phyloP scores from a whole-genome alignment of 37 sponge, comb jelly and placozoan genomes.

The Chondrilla cf. caribensis region DNA sequence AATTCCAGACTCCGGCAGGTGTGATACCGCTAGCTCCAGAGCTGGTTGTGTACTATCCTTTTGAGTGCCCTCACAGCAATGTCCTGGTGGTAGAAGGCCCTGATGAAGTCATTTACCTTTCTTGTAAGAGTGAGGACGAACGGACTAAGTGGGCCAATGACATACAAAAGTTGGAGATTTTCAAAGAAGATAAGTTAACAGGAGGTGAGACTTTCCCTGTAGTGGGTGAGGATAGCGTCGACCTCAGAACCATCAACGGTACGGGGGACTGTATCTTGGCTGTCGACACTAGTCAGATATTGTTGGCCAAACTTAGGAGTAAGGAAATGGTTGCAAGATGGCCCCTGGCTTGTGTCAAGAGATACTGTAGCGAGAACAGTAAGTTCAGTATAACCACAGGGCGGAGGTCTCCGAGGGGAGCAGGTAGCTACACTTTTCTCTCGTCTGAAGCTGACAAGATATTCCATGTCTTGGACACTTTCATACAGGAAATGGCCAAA shows the following conservation, averaged over 20 bases:
- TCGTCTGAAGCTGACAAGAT: conserved; percentile 47
- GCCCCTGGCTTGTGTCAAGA: conserved; percentile 53
- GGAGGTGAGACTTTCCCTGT: neutral
- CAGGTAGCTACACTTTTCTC: conserved; percentile 55
- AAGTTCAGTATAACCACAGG: conserved; percentile 60
- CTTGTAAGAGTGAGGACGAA: neutral
- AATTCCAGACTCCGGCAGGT: conserved; percentile 2
- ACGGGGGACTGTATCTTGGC: neutral
- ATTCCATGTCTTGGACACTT: conserved; percentile 28
- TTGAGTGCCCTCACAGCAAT: neutral
- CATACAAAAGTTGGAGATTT: neutral
- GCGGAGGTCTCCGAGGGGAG: conserved; percentile 65
- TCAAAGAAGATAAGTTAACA: conserved; percentile 11
- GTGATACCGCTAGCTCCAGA: neutral
- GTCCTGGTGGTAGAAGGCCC: conserved; percentile 21
- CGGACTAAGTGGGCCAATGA: neutral
- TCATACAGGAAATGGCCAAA: conserved; percentile 13
- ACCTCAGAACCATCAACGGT: neutral
- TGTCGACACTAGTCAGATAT: neutral
- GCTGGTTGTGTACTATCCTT: neutral
- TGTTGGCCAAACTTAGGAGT: neutral
- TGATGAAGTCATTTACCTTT: neutral
- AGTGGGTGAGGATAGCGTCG: neutral
- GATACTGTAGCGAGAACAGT: conserved; percentile 39
- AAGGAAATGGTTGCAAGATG: conserved; percentile 40